A percentile compares a stretch with the other conserved stretches of the same genome.
phyloP scores from a whole-genome alignment of 1,140 invertebrate species.

The Drosophila sucinea region DNA sequence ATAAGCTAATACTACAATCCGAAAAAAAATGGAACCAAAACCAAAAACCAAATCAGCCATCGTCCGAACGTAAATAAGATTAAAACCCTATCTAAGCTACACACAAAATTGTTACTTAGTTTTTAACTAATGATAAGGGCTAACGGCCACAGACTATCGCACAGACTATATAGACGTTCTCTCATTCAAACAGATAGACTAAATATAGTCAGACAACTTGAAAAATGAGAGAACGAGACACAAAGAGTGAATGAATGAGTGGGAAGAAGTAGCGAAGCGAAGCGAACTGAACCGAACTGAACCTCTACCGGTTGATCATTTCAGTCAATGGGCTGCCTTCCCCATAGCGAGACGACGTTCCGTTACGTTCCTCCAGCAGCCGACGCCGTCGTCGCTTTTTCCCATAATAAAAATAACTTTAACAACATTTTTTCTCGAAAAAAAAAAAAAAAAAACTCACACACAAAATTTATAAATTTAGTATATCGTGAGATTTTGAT shows the following conservation, averaged over 20 bases:
- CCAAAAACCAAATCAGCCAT: background rate
- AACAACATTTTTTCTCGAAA: background rate
- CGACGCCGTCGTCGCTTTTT: conserved; percentile 7
- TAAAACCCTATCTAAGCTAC: background rate
- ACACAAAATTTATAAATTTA: conserved; percentile 17
- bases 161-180: no score
- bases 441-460: conserved; percentile 17
- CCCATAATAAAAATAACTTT: conserved; percentile 23
- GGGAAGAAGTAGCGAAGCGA: background rate
- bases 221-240: conserved; percentile 1
- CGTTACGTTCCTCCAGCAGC: conserved; percentile 49
- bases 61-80: background rate
- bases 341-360: conserved; percentile 13
- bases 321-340: conserved; percentile 21
- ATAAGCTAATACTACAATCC: conserved; percentile 1
- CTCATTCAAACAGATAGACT: conserved; percentile 30
- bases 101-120: conserved; percentile 24
- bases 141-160: background rate
- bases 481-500: conserved; percentile 1
- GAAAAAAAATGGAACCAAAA: background rate
- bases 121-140: conserved; percentile 3
- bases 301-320: conserved; percentile 16
- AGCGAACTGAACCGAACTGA: conserved; percentile 3
- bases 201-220: conserved; percentile 33
- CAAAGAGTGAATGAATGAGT: background rate